Conservation (phyloP, 2,797 vertebrate species). For the Trachops cirrhosus region DNA sequence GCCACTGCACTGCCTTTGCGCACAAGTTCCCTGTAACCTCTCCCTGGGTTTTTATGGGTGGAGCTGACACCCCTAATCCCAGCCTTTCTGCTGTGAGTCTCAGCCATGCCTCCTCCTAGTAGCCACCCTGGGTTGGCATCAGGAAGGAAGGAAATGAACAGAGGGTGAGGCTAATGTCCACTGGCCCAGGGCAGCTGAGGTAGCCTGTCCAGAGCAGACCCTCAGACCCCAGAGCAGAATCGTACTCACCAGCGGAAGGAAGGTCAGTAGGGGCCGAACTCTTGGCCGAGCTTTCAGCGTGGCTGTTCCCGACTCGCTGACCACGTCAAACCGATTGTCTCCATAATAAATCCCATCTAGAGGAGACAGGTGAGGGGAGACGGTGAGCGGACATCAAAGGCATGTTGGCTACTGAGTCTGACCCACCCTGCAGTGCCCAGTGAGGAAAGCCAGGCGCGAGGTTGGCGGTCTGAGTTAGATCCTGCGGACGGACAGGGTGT, state of each 20-base stretch:
- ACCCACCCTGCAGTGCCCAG: background rate
- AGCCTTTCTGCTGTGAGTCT: background rate
- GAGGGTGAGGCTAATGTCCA: background rate
- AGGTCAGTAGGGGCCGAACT: constrained; percentile 83
- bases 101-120: background rate
- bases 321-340: constrained; percentile 75
- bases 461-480: background rate
- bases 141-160: background rate
- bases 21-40: background rate
- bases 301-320: constrained; percentile 84
- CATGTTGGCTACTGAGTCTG: fast-evolving
- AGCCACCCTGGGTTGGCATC: background rate
- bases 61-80: background rate
- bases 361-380: background rate
- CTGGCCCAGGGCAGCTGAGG: background rate
- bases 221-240: background rate
- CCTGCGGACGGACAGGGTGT: fast-evolving
- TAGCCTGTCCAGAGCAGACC: background rate
- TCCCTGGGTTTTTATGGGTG: background rate
- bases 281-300: constrained; percentile 84
- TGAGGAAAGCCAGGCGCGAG: background rate
- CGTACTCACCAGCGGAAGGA: constrained; percentile 84
- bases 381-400: constrained; percentile 20
- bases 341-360: constrained; percentile 82
- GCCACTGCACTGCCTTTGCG: background rate